Conservation (phyloP, 2,797 vertebrate genomes). For the Steatocranus sp. region DNA sequence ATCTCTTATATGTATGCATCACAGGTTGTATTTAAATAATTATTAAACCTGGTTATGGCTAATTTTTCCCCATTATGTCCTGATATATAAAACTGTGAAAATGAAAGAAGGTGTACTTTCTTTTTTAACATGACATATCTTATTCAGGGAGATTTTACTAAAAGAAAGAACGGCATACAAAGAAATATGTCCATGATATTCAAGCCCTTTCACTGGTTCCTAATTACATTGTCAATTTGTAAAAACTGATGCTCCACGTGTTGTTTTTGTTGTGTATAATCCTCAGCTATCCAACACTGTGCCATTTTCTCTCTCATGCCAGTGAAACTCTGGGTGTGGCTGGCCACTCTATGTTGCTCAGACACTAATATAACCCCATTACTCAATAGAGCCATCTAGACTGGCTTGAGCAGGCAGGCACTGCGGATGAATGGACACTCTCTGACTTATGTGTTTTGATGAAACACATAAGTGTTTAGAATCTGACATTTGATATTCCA, state of each 20-base stretch:
- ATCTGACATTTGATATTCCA: slow-evolving; percentile 48
- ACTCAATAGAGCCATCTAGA: slow-evolving; percentile 4
- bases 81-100: background rate
- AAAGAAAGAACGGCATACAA: background rate
- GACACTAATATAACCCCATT: slow-evolving; percentile 35
- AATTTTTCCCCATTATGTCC: background rate
- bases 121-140: background rate
- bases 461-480: slow-evolving; percentile 54
- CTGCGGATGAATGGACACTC: slow-evolving; percentile 22
- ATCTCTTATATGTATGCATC: background rate
- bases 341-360: background rate
- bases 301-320: background rate
- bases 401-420: background rate
- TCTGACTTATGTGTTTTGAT: slow-evolving; percentile 12
- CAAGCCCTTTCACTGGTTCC: background rate
- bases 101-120: fast-evolving
- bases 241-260: background rate
- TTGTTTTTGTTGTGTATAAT: background rate
- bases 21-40: background rate
- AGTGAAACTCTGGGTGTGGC: slow-evolving; percentile 17
- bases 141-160: background rate
- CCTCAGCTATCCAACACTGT: background rate
- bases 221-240: background rate
- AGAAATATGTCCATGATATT: background rate
- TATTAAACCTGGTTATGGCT: background rate